Evolutionary conservation across 2,888 invertebrate genomes (phyloP), one percentile per base, ranked within the genome.

Genomic region (Conus canariensis): DNA sequence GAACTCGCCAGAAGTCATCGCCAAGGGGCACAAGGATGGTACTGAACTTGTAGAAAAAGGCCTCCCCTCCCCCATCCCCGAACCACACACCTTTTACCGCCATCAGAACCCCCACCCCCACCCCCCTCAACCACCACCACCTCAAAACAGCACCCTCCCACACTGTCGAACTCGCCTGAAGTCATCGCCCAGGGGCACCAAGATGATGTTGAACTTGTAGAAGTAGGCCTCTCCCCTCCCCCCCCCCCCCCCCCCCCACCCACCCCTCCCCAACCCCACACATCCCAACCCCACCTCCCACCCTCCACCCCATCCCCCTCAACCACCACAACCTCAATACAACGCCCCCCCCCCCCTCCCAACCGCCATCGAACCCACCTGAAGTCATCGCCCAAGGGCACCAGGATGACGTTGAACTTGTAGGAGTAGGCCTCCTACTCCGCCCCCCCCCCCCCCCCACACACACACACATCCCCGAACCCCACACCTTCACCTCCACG

Each of bases 381-480:
- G 96, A 99, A 99, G 96, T 99, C 99, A 95, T 99, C 99, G 0
- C 99, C 99, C 1, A 99, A 97, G 0, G 99, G 99, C 95, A 99
- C 98, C 19, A 99, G 97, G 0, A 98, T 98, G 0, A 99, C 98
- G 95, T 99, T 99, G 96, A 99, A 99, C 0, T 98, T 97, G 93
- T 98, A 98, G 25, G 99, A 96, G 0, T 98, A 98, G 0, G 98
- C 98, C 0, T 99, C 98, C 91, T 98, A 97, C 45, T 3, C 45
- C 45, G 45, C 45, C 45, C 45, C 45, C 0, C 4, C 45, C 45
- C 45, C 2, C 45, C 45, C 45, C 4, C n/a, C n/a, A n/a, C n/a
- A n/a, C 30, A 30, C 30, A 30, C 30, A 45, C 45, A 45, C 45
- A 16, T 67, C 67, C 0, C 12, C 19, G 19, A 16, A 67, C 67